These are phyloP conservation scores for Pyrgus malvae DNA, from an alignment of 2,888 invertebrate species.

Conservation along the genomic window DNA sequence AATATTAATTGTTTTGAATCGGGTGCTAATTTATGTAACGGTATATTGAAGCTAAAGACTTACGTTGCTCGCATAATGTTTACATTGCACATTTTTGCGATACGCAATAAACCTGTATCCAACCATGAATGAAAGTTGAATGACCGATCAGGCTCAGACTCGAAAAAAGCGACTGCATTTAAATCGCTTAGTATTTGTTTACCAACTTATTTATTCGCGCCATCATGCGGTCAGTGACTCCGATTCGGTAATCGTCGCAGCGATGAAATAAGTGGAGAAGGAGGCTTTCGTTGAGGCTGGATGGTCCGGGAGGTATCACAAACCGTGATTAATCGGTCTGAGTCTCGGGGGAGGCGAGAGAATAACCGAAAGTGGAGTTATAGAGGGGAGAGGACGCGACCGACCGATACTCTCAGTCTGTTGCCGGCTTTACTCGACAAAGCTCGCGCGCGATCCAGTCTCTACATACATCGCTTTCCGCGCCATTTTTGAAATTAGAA, in stretches of 20 bases:
- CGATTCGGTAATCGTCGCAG: slow-evolving; percentile 9
- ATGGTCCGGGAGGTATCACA: slow-evolving; percentile 26
- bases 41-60: background rate
- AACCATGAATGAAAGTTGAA: slow-evolving; percentile 32
- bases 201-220: slow-evolving; percentile 44
- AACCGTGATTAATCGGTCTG: slow-evolving; percentile 68
- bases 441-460: slow-evolving; percentile 54
- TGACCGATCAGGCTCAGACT: slow-evolving; percentile 26
- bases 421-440: slow-evolving; percentile 60
- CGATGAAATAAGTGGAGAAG: background rate
- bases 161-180: slow-evolving; percentile 27
- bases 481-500: slow-evolving; percentile 25
- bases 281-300: slow-evolving; percentile 4
- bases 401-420: slow-evolving; percentile 57
- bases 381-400: slow-evolving; percentile 66
- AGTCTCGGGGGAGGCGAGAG: slow-evolving; percentile 65
- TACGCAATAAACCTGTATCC: slow-evolving; percentile 16
- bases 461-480: slow-evolving; percentile 21
- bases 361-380: slow-evolving; percentile 74
- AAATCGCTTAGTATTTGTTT: slow-evolving; percentile 32
- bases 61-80: background rate
- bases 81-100: slow-evolving; percentile 15
- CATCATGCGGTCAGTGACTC: slow-evolving; percentile 55
- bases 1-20: background rate
- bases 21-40: background rate